Evolutionary conservation across 2,888 invertebrate species (phyloP).

Genomic region (Agriopis marginaria): DNA sequence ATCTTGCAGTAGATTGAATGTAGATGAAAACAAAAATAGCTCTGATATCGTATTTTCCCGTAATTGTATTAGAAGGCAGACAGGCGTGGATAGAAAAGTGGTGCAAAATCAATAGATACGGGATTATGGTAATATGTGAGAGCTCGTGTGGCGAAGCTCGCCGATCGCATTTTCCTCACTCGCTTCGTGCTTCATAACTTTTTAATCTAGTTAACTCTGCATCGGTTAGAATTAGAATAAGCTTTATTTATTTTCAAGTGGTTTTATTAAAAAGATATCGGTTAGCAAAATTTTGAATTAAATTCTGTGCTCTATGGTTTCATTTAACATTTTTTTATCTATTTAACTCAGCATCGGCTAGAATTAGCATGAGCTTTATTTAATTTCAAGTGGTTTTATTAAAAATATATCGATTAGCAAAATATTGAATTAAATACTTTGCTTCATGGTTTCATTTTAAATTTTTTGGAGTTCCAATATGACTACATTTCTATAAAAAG

Average conservation of each 20-base stretch:
- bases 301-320: not conserved
- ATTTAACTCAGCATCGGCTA: slow-evolving; percentile 30
- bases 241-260: slow-evolving; percentile 11
- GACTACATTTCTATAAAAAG: too few relatives aligned
- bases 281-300: not conserved
- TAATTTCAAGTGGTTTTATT: not conserved
- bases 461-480: slow-evolving; percentile 39
- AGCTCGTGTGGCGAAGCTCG: slow-evolving; percentile 52
- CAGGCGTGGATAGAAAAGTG: slow-evolving; percentile 36
- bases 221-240: slow-evolving; percentile 16
- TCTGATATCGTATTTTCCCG: slow-evolving; percentile 16
- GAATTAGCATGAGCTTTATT: slow-evolving; percentile 18
- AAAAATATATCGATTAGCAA: not conserved
- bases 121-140: slow-evolving; percentile 65
- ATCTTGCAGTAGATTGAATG: too few relatives aligned
- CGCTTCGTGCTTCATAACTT: slow-evolving; percentile 52
- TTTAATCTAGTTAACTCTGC: slow-evolving; percentile 44
- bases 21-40: too few relatives aligned
- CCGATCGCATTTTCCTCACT: slow-evolving; percentile 55
- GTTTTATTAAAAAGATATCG: not conserved
- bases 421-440: not conserved
- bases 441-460: too few relatives aligned
- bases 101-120: slow-evolving; percentile 52
- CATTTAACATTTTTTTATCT: slow-evolving; percentile 44
- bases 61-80: slow-evolving; percentile 47